Conservation (phyloP, 2,888 invertebrate genomes). For the Drepanosiphum platanoidis region DNA sequence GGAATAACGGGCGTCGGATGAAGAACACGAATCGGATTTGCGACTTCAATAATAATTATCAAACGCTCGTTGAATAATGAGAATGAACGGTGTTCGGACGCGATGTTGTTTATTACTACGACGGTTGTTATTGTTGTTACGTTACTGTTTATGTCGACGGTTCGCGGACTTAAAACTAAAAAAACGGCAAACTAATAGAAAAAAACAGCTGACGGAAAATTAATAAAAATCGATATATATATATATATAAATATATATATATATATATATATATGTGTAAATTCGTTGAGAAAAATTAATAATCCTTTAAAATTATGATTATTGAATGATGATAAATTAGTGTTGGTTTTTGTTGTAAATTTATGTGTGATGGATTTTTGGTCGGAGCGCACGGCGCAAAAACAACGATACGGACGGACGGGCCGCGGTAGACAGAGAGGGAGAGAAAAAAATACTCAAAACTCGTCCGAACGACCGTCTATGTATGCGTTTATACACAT, state of each 20-base stretch:
- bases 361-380: conserved; percentile 33
- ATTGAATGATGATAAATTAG: background rate
- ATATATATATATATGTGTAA: too few species aligned
- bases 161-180: conserved; percentile 8
- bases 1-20: background rate
- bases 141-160: conserved; percentile 1
- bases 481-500: conserved; percentile 3
- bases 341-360: conserved; percentile 17
- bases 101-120: background rate
- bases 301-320: background rate
- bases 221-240: too few species aligned
- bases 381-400: conserved; percentile 62
- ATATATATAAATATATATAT: too few species aligned
- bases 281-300: conserved; percentile 16
- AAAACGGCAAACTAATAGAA: conserved; percentile 20
- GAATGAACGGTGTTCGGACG: too few species aligned
- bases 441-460: conserved; percentile 49
- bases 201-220: conserved; percentile 1
- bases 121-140: conserved; percentile 21
- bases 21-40: too few species aligned
- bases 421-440: conserved; percentile 61
- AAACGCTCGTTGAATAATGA: too few species aligned
- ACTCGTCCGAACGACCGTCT: conserved; percentile 43
- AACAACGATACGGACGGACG: conserved; percentile 62
- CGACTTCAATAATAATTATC: too few species aligned